Evolutionary conservation across 2,113 vertebrate species (phyloP).

Genomic region (Pipa parva): DNA sequence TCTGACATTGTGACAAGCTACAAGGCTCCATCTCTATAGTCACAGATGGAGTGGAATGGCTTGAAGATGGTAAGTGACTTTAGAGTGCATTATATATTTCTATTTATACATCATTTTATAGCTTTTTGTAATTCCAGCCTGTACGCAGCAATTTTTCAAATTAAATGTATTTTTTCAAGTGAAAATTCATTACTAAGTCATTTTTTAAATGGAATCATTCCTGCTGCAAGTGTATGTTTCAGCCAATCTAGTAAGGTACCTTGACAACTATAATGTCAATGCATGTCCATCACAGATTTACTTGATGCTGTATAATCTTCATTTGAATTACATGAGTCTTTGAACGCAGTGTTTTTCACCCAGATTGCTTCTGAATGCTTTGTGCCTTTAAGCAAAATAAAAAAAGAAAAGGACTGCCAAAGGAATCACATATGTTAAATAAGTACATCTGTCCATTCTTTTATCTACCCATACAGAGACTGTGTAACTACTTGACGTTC

Average conservation of each 20-base stretch:
- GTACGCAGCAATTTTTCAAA: slow-evolving; percentile 50
- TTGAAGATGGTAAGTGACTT: slow-evolving; percentile 98
- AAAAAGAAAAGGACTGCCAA: slow-evolving; percentile 11
- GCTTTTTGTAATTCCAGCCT: slow-evolving; percentile 44
- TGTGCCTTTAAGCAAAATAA: slow-evolving; percentile 21
- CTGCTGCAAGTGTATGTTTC: slow-evolving; percentile 56
- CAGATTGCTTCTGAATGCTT: neutral
- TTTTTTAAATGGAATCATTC: no score
- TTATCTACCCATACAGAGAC: slow-evolving; percentile 2
- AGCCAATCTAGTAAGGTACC: slow-evolving; percentile 57
- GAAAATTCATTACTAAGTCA: slow-evolving; percentile 34
- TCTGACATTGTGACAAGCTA: slow-evolving; percentile 75
- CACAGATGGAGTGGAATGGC: slow-evolving; percentile 99
- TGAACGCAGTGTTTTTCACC: slow-evolving; percentile 33
- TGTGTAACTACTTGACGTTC: slow-evolving; percentile 32
- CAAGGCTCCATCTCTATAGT: slow-evolving; percentile 84
- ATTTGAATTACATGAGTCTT: slow-evolving; percentile 53
- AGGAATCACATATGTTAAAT: slow-evolving; percentile 36
- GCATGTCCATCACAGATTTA: slow-evolving; percentile 51
- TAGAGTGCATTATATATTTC: slow-evolving; percentile 1
- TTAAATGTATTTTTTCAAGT: slow-evolving; percentile 42
- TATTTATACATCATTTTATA: neutral
- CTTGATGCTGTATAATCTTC: slow-evolving; percentile 54
- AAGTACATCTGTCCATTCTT: slow-evolving; percentile 25
- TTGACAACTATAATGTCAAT: slow-evolving; percentile 64